These are phyloP conservation scores for Cydia splendana DNA, from an alignment of 1,140 invertebrate genomes.

Conservation along the genomic window DNA sequence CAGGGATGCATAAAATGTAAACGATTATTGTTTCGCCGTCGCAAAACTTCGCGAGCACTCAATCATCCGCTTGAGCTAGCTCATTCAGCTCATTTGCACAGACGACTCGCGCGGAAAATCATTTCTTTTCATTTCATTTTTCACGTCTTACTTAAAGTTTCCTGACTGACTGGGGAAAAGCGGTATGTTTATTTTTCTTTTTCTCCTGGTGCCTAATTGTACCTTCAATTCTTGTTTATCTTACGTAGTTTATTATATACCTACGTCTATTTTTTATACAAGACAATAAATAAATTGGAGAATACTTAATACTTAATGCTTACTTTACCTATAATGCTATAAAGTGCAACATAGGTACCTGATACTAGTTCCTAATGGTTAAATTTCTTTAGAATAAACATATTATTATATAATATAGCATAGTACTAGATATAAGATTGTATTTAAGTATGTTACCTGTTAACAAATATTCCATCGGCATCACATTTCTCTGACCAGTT, in stretches of 20 bases:
- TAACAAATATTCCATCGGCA: no score
- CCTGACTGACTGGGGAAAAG: constrained; percentile 56
- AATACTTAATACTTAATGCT: no score
- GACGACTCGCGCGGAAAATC: constrained; percentile 79
- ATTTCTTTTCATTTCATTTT: constrained; percentile 80
- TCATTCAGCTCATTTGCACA: constrained; percentile 81
- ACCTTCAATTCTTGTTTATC: constrained; percentile 49
- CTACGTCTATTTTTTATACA: no score
- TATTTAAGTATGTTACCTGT: no score
- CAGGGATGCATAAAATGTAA: constrained; percentile 24
- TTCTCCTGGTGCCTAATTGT: constrained; percentile 44
- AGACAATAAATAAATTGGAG: no score
- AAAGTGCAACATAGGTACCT: no score
- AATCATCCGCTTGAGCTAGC: constrained; percentile 78
- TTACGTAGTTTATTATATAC: neutral
- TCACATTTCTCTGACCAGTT: no score
- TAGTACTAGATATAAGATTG: no score
- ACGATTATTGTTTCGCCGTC: constrained; percentile 65
- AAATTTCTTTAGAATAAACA: no score
- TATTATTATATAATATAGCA: no score
- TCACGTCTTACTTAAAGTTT: constrained; percentile 78
- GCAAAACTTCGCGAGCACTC: constrained; percentile 52
- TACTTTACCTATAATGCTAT: no score
- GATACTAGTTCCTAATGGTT: no score
- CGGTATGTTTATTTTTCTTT: constrained; percentile 66